Evolutionary conservation across 2,113 vertebrate genomes (phyloP).

Genomic region (pig (Sus scrofa)): T2T-Sscrofa CM000829.6:55204001-55204500

Average conservation of each 20-base stretch:
- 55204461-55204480: neutral
- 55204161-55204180: neutral
- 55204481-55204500: neutral
- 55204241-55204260: neutral
- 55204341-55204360: neutral
- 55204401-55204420: neutral
- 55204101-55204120: neutral
- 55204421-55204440: neutral
- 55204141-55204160: neutral
- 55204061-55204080: neutral
- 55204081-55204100: neutral
- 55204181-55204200: neutral
- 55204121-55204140: neutral
- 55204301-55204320: neutral
- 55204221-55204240: neutral
- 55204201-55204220: too few relatives aligned
- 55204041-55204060: neutral
- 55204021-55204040: neutral
- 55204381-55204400: neutral
- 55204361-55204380: neutral
- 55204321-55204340: neutral
- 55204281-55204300: neutral
- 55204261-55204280: neutral
- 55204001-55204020: too few relatives aligned
- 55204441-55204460: neutral